Evolutionary conservation across 2,888 invertebrate species (phyloP).

Genomic region (Philereme vetulata): DNA sequence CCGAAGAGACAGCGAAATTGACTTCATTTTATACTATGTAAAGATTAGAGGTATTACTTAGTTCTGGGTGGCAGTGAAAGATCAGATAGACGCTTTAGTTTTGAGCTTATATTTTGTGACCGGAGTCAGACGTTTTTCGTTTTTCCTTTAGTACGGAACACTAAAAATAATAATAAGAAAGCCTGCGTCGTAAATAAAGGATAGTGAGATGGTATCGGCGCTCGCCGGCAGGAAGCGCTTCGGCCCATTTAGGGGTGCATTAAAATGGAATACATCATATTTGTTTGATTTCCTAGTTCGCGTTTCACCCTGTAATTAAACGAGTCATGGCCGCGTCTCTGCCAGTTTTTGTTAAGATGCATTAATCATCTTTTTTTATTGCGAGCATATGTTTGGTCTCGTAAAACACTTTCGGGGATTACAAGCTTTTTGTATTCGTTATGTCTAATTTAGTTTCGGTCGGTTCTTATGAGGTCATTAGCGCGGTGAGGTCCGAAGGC

Average conservation of each 20-base stretch:
- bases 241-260: constrained; percentile 83
- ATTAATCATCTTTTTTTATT: constrained; percentile 82
- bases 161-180: constrained; percentile 50
- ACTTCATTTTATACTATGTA: no score
- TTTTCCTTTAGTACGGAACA: no score
- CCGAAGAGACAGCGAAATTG: no score
- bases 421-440: constrained; percentile 72
- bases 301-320: constrained; percentile 83
- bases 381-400: constrained; percentile 78
- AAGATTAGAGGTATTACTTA: no score
- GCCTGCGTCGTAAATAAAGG: constrained; percentile 74
- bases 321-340: constrained; percentile 77
- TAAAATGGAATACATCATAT: constrained; percentile 85
- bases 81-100: no score
- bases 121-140: no score
- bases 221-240: constrained; percentile 78
- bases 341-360: constrained; percentile 76
- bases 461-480: constrained; percentile 75
- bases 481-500: constrained; percentile 57
- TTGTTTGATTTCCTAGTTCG: constrained; percentile 84
- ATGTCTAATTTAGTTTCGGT: constrained; percentile 77
- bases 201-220: constrained; percentile 75
- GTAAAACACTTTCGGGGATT: constrained; percentile 76
- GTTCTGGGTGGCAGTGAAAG: no score
- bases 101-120: no score